These are phyloP conservation scores for Phymorhynchus buccinoides DNA, from an alignment of 1,140 invertebrate genomes.

Conservation along the genomic window DNA sequence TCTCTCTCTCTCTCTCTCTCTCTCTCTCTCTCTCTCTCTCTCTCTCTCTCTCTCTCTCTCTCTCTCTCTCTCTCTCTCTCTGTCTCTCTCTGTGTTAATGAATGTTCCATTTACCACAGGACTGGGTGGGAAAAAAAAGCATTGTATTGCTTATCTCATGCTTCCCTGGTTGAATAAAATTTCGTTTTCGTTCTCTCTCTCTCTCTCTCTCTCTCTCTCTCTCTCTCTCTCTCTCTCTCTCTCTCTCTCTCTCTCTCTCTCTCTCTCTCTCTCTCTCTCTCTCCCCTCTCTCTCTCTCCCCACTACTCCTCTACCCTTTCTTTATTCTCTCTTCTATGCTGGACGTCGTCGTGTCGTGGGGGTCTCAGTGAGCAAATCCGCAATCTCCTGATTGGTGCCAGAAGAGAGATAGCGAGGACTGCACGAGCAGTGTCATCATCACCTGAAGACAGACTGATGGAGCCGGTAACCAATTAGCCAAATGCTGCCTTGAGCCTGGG, in stretches of 20 bases:
- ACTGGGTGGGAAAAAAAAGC: no score
- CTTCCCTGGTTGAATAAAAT: no score
- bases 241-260: neutral
- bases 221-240: neutral
- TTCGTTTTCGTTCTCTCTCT: no score
- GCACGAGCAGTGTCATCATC: neutral
- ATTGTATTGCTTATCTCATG: no score
- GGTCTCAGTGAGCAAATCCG: neutral
- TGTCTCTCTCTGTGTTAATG: neutral
- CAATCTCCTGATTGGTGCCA: constrained; percentile 5
- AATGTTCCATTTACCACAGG: no score
- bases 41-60: no score
- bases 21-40: neutral
- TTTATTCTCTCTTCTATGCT: neutral
- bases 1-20: neutral
- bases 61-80: neutral
- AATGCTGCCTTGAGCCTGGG: constrained; percentile 11
- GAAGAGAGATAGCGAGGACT: neutral
- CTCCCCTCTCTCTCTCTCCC: neutral
- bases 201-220: neutral
- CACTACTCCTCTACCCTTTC: no score
- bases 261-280: neutral
- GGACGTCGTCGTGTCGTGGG: no score
- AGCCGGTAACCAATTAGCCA: constrained; percentile 32
- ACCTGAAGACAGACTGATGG: neutral